Evolutionary conservation across 2,797 vertebrate genomes (phyloP).

Genomic region (Spinibarbus caldwelli): DNA sequence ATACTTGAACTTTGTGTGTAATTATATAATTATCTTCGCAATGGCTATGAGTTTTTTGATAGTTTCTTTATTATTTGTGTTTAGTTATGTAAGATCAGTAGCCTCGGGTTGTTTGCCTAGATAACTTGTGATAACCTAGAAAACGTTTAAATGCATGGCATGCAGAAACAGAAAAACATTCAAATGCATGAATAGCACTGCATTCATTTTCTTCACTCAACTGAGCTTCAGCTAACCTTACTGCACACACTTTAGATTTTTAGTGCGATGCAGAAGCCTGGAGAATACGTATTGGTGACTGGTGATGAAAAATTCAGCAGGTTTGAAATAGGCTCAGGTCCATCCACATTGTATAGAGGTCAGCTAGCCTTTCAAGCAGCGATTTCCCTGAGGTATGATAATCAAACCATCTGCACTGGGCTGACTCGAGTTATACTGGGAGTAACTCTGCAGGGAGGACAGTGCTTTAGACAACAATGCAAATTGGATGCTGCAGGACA

Average conservation of each 20-base stretch:
- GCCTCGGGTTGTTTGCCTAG: not conserved
- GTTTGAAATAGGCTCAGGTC: constrained; percentile 44
- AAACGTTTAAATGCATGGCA: not conserved
- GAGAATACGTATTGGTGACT: not conserved
- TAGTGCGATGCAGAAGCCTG: not conserved
- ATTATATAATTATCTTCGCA: not conserved
- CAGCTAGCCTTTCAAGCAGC: constrained; percentile 60
- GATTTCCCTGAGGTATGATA: constrained; percentile 66
- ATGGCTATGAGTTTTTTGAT: not conserved
- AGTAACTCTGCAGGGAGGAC: constrained; percentile 62
- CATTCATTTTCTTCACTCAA: not conserved
- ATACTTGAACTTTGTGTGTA: not conserved
- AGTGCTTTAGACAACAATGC: constrained; percentile 71
- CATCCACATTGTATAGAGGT: constrained; percentile 38
- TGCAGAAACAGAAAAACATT: not conserved
- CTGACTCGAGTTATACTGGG: constrained; percentile 69
- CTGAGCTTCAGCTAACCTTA: not conserved
- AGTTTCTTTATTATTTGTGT: not conserved
- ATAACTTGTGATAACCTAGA: not conserved
- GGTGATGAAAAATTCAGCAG: constrained; percentile 28
- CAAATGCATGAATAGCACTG: not conserved
- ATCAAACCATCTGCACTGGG: constrained; percentile 70
- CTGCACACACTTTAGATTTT: not conserved
- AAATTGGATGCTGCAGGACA: constrained; percentile 43
- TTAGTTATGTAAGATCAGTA: not conserved